Conservation (phyloP, 2,888 invertebrate genomes). For the Drosophila flavopinicola region DNA sequence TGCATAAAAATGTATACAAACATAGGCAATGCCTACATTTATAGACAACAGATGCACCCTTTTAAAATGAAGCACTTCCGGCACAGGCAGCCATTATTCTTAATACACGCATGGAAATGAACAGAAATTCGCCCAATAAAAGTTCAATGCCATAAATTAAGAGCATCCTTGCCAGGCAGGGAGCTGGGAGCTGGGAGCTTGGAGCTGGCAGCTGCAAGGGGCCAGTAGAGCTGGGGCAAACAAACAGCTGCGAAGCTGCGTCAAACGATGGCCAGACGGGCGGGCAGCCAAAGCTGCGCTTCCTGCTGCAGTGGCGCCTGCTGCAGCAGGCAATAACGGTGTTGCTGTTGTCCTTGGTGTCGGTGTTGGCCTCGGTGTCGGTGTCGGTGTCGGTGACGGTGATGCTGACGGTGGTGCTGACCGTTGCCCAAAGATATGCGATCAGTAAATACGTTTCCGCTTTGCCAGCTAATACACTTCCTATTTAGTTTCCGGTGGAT, state of each 20-base stretch:
- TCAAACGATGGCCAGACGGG: slow-evolving; percentile 50
- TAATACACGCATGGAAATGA: slow-evolving; percentile 82
- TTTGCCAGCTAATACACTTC: slow-evolving; percentile 82
- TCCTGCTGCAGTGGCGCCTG: slow-evolving; percentile 57
- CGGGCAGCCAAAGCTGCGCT: slow-evolving; percentile 55
- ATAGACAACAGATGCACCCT: slow-evolving; percentile 38
- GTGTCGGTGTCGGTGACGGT: slow-evolving; percentile 15
- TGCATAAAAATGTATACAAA: neutral
- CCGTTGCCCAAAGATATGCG: slow-evolving; percentile 61
- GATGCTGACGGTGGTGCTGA: slow-evolving; percentile 43
- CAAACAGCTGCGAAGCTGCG: slow-evolving; percentile 43
- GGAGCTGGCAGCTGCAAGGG: slow-evolving; percentile 3
- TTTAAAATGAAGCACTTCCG: slow-evolving; percentile 75
- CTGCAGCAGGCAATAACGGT: slow-evolving; percentile 33
- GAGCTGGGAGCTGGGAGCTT: slow-evolving; percentile 11
- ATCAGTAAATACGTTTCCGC: slow-evolving; percentile 83
- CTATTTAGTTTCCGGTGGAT: slow-evolving; percentile 77
- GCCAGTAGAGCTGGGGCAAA: slow-evolving; percentile 1
- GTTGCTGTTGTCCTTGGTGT: neutral
- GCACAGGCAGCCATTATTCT: slow-evolving; percentile 76
- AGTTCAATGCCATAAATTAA: slow-evolving; percentile 84
- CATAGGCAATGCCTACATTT: neutral
- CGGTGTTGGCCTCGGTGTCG: slow-evolving; percentile 3
- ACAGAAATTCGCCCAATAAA: slow-evolving; percentile 84
- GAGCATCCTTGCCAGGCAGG: slow-evolving; percentile 51